Evolutionary conservation across 30 jellyfish, hydroid and myxozoan species (phyloP).

Genomic region (Haliclystus octoradiatus): DNA sequence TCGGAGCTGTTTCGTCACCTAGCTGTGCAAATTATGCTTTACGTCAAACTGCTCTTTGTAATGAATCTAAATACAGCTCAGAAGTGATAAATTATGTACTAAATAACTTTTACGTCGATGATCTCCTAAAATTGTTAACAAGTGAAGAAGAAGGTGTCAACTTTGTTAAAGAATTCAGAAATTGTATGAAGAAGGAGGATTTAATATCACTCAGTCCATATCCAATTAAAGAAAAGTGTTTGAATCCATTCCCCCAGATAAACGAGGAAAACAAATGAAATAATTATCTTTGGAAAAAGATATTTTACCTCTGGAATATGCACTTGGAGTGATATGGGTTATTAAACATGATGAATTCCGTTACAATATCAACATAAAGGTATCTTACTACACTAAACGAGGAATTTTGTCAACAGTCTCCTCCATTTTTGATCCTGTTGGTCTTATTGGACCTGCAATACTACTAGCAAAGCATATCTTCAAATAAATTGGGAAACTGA

Average conservation of each 20-base stretch:
- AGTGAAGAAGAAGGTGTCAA: slow-evolving; percentile 3
- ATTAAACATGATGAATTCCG: neutral
- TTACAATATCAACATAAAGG: neutral
- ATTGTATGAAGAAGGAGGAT: slow-evolving; percentile 26
- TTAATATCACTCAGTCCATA: slow-evolving; percentile 25
- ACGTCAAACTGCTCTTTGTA: neutral
- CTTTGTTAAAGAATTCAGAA: slow-evolving; percentile 4
- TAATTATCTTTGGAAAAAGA: neutral
- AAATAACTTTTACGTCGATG: slow-evolving; percentile 24
- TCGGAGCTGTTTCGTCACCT: slow-evolving; percentile 22
- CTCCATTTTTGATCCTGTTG: no score
- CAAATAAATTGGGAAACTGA: no score
- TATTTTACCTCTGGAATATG: neutral
- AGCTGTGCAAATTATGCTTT: slow-evolving; percentile 15
- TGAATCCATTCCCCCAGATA: slow-evolving; percentile 1
- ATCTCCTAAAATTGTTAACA: slow-evolving; percentile 10
- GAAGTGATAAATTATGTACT: slow-evolving; percentile 11
- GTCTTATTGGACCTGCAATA: no score
- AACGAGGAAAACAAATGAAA: neutral
- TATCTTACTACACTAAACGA: slow-evolving; percentile 2
- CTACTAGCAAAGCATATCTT: no score
- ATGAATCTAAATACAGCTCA: slow-evolving; percentile 4
- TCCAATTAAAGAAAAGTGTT: slow-evolving; percentile 1
- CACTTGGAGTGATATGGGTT: slow-evolving; percentile 11
- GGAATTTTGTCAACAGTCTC: no score